Base-by-base conservation (phyloP, 2,113 vertebrate genomes). In the Grallaria varia region DNA sequence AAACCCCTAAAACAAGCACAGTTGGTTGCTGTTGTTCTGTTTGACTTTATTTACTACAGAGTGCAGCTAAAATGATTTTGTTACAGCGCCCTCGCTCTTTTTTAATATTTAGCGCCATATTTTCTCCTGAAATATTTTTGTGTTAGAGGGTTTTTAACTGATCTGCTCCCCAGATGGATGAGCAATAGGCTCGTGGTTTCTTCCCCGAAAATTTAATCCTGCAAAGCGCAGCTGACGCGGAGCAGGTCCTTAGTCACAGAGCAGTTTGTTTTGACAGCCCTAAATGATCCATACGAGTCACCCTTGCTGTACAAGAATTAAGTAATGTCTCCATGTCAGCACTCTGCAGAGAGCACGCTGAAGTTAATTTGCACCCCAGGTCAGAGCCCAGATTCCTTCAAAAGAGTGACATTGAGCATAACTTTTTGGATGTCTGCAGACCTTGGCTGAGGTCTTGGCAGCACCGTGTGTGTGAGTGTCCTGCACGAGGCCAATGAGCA, bases 301-400 rank as follows among this genome's bases (percentile, higher is more conserved):
- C 89, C 84, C 88, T 89, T 76, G 93, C 91, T 84, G 94, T 80
- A 90, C 84, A 56, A 74, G 94, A 96, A 92, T 90, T 95, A 95
- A 94, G 93, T 94, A 79, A 91, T 93, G 90, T 94, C 94, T 96
- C 94, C 63, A 35, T 82, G 92, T 96, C 94, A 92, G 33, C 95
- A 91, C 93, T 88, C 35, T 64, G 80, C 74, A 71, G 87, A 89
- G 95, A 86, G 59, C 40, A 77, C 4, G 83, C 90, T 93, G 84
- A 92, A 77, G 79, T 87, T 94, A 96, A 96, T 93, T 92, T 95
- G 90, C 89, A 91, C 84, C 92, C 82, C 92, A 94, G 94, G 87
- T 93, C 74, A 84, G 85, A 95, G 90, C 96, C 77, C 94, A 95
- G 85, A 95, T 94, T 81, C 93, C 94, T 97, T 94, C 93, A 85